Base-by-base conservation (phyloP, 1,140 invertebrate species). In the Papilio aristodemus region DNA sequence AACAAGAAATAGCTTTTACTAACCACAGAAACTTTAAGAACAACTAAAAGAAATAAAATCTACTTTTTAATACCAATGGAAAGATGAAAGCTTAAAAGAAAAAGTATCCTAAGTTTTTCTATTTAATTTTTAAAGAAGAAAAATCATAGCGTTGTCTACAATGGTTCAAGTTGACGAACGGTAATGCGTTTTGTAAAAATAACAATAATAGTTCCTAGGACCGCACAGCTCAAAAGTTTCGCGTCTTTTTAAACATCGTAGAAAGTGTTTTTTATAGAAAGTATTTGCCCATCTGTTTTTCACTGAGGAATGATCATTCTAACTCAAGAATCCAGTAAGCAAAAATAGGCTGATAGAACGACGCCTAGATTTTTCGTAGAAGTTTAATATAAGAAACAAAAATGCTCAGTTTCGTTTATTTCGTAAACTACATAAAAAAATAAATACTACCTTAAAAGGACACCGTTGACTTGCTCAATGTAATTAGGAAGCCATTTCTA, bases 401-500 rank as follows among this genome's bases (percentile, higher is more conserved):
- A 60, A 19, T 9, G 11, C 9, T 4, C 27, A 19, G 36, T 38
- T 17, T 17, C 6, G 27, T 5, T 37, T 14, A 17, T 37, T 6
- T 60, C 10, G 19, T 60, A 60, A 38, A 17, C 8, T 60, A 39
- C n/a, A 63, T 25, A n/a, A 22, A 25, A 43, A 27, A 6, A 43
- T 39, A 64, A 43, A 25, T 72, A 75, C 67, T 41, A 41, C 0
- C 9, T 10, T 64, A 41, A 64, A 62, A 64, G 11, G 13, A 13
- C 17, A 71, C 38, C 38, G 11, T 38, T 43, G 36, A 64, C 60
- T 13, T n/a, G 19, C 22, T 5, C 22, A 64, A 64, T 8, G 17
- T 41, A 64, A 64, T 64, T 64, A 64, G 11, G 38, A 41, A 64
- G 60, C 22, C 11, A 41, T 64, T 64, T 41, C 60, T 43, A 64